Conservation (phyloP, 2,113 vertebrate species). For the Oostethus manadensis region DNA sequence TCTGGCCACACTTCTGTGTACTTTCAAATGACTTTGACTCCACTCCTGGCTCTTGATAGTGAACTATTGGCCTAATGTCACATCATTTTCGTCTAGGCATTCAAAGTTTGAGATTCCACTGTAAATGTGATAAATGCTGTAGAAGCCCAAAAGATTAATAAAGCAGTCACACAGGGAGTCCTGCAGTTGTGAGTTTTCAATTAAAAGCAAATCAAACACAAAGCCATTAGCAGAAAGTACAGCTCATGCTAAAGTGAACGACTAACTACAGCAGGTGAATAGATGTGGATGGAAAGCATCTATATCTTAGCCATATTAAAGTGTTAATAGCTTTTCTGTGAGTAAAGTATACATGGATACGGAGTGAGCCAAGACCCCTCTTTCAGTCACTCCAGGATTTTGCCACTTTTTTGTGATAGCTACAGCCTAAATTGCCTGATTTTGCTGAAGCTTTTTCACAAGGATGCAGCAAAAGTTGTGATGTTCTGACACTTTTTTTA, state of each 20-base stretch:
- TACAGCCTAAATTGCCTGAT: too few species aligned
- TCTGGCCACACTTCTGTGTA: too few species aligned
- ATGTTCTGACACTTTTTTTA: too few species aligned
- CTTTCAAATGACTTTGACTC: too few species aligned
- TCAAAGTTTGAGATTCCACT: background rate
- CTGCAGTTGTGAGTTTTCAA: conserved; percentile 4
- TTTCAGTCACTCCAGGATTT: too few species aligned
- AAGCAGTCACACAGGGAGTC: background rate
- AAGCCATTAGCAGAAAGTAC: background rate
- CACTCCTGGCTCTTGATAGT: too few species aligned
- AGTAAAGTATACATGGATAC: conserved; percentile 7
- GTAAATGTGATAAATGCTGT: background rate
- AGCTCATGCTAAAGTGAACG: conserved; percentile 65
- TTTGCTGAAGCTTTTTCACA: too few species aligned
- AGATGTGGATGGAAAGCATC: conserved; percentile 11
- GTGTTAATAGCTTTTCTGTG: conserved; percentile 11
- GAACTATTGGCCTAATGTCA: too few species aligned
- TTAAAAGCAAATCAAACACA: conserved; percentile 51
- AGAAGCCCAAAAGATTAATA: background rate
- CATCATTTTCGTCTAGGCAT: background rate
- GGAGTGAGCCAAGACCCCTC: conserved; percentile 33
- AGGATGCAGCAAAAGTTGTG: too few species aligned
- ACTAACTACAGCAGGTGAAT: conserved; percentile 38
- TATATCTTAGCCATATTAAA: conserved; percentile 12
- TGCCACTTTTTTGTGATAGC: too few species aligned